Conservation (phyloP, 2,797 vertebrate species). For the Pseudopleuronectes americanus region DNA sequence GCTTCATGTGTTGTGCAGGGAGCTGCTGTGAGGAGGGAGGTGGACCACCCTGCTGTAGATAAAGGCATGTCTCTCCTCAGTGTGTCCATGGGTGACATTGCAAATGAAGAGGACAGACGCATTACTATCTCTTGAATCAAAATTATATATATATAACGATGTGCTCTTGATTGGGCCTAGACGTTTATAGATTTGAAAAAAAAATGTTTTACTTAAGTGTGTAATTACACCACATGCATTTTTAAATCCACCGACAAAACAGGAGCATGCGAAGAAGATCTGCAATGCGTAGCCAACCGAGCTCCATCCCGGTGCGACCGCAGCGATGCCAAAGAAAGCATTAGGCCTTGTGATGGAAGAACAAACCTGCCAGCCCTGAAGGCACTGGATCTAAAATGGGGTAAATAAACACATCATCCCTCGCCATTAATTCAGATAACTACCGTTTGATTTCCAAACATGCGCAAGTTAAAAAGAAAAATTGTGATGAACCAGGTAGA, state of each 20-base stretch:
- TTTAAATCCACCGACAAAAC: slow-evolving; percentile 64
- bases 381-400: neutral
- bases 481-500: no score
- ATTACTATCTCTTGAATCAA: neutral
- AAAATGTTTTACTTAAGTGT: slow-evolving; percentile 27
- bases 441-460: neutral
- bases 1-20: slow-evolving; percentile 29
- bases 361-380: slow-evolving; percentile 15
- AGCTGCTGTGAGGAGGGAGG: slow-evolving; percentile 40
- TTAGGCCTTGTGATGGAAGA: slow-evolving; percentile 25
- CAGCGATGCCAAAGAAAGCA: slow-evolving; percentile 45
- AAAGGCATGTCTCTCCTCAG: slow-evolving; percentile 30
- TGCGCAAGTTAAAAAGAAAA: neutral
- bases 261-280: slow-evolving; percentile 67
- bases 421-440: neutral
- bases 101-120: slow-evolving; percentile 25
- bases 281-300: slow-evolving; percentile 82
- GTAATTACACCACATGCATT: slow-evolving; percentile 58
- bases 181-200: no score
- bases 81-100: slow-evolving; percentile 48
- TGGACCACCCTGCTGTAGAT: slow-evolving; percentile 75
- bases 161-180: slow-evolving; percentile 12
- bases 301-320: slow-evolving; percentile 48
- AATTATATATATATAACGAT: neutral
- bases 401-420: neutral